Conservation (phyloP, 2,888 invertebrate species). For the Malacosoma neustria region DNA sequence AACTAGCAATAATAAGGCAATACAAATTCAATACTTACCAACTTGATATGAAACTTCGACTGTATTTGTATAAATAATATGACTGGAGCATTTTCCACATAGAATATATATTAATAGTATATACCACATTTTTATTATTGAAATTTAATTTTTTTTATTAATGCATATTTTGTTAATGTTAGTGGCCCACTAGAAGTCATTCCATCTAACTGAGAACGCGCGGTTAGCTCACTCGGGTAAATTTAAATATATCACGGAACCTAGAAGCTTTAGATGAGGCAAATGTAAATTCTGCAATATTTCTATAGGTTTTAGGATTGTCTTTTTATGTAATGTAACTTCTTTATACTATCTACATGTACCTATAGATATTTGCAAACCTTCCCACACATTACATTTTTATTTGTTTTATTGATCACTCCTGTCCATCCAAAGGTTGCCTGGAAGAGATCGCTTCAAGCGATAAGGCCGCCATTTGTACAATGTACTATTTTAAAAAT, state of each 20-base stretch:
- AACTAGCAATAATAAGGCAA: too few species aligned
- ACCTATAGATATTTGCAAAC: too few species aligned
- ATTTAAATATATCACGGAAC: conserved; percentile 15
- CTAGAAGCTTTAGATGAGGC: conserved; percentile 11
- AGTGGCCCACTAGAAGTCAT: conserved; percentile 16
- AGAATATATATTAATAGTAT: conserved; percentile 20
- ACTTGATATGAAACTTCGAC: conserved; percentile 38
- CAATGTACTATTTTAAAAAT: too few species aligned
- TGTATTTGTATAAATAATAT: conserved; percentile 26
- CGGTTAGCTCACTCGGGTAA: conserved; percentile 26
- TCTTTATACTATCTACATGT: too few species aligned
- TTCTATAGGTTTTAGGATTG: too few species aligned
- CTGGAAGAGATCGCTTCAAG: too few species aligned
- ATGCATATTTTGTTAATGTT: background rate
- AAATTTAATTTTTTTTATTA: conserved; percentile 3
- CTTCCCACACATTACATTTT: too few species aligned
- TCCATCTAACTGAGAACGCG: conserved; percentile 21
- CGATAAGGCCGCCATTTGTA: too few species aligned
- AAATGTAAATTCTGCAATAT: too few species aligned
- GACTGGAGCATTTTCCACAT: conserved; percentile 24
- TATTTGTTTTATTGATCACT: too few species aligned
- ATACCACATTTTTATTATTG: conserved; percentile 23
- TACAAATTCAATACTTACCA: conserved; percentile 35
- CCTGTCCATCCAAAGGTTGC: too few species aligned
- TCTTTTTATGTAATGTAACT: too few species aligned